Conservation (phyloP, 2,113 vertebrate genomes). For the Pundamilia nyererei region DNA sequence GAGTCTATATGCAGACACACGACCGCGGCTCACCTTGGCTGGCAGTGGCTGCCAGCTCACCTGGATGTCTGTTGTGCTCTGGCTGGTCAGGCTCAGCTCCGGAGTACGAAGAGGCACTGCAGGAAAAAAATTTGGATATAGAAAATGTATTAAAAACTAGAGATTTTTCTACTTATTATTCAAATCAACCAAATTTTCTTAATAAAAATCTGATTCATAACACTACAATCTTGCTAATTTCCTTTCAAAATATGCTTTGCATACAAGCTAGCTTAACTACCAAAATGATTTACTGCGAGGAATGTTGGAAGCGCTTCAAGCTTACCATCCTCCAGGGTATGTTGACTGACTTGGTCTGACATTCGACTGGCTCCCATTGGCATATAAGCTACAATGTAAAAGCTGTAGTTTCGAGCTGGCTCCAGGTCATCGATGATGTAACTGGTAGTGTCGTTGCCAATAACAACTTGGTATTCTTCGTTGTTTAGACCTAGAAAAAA, state of each 20-base stretch:
- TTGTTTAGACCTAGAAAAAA: conserved; percentile 85
- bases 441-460: conserved; percentile 96
- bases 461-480: conserved; percentile 95
- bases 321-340: conserved; percentile 94
- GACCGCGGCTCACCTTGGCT: conserved; percentile 81
- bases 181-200: neutral
- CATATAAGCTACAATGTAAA: conserved; percentile 98
- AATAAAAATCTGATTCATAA: neutral
- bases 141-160: neutral
- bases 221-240: neutral
- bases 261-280: conserved; percentile 37
- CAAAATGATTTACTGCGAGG: conserved; percentile 47
- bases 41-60: conserved; percentile 90
- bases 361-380: conserved; percentile 97
- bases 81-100: conserved; percentile 88
- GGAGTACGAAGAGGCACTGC: conserved; percentile 91
- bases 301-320: conserved; percentile 15
- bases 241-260: neutral
- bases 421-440: conserved; percentile 95
- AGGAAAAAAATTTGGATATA: neutral
- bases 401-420: conserved; percentile 91
- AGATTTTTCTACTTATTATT: neutral
- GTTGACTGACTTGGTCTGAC: conserved; percentile 92
- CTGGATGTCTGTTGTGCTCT: conserved; percentile 86
- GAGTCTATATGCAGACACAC: conserved; percentile 81